Evolutionary conservation across 2,888 invertebrate species (phyloP).

Genomic region (Arrhopalites spinosus): DNA sequence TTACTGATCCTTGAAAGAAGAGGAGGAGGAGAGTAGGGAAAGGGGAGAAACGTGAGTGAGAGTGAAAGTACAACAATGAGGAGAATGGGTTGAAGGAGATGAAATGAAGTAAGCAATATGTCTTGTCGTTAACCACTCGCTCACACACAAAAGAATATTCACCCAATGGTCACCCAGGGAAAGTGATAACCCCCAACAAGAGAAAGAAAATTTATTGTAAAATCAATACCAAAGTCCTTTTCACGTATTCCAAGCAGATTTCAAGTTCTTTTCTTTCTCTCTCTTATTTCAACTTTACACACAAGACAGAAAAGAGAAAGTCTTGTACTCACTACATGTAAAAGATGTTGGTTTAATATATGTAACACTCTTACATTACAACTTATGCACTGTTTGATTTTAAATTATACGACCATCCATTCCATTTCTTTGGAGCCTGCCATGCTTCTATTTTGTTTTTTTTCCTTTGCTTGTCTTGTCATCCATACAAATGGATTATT

Average conservation of each 20-base stretch:
- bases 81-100: slow-evolving; percentile 19
- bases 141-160: slow-evolving; percentile 39
- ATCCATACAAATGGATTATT: too few species aligned
- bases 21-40: neutral
- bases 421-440: too few species aligned
- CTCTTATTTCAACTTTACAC: too few species aligned
- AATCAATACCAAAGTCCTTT: slow-evolving; percentile 48
- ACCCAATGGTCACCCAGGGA: slow-evolving; percentile 36
- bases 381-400: too few species aligned
- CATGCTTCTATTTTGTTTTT: too few species aligned
- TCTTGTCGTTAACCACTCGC: slow-evolving; percentile 44
- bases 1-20: slow-evolving; percentile 10
- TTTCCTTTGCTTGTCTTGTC: too few species aligned
- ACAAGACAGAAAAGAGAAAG: too few species aligned
- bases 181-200: slow-evolving; percentile 25
- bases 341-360: too few species aligned
- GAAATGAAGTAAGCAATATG: slow-evolving; percentile 39
- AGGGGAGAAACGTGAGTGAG: slow-evolving; percentile 11
- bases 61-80: slow-evolving; percentile 21
- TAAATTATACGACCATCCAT: too few species aligned
- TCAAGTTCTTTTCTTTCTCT: neutral
- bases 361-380: too few species aligned
- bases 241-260: slow-evolving; percentile 52
- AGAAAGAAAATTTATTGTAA: slow-evolving; percentile 47
- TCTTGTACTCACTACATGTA: too few species aligned